These are phyloP conservation scores for Misgurnus anguillicaudatus DNA, from an alignment of 2,113 vertebrate genomes.

Conservation along the genomic window DNA sequence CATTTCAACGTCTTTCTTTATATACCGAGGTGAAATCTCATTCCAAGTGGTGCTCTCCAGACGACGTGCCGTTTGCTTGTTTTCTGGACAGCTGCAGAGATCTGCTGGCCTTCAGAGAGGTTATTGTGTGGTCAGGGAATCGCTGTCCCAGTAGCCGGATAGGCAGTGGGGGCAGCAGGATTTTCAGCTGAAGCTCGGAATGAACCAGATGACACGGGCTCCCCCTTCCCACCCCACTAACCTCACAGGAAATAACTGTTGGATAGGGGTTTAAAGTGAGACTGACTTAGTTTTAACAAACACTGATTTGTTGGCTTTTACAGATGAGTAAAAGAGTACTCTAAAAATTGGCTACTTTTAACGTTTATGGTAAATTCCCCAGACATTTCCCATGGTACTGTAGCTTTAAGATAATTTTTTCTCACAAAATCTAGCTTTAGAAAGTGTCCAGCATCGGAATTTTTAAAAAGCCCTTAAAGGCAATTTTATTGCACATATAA, in stretches of 20 bases:
- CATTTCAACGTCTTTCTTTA: neutral
- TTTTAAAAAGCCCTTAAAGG: too few species aligned
- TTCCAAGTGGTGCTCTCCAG: neutral
- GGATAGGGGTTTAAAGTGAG: constrained; percentile 19
- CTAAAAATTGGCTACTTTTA: neutral
- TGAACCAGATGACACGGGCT: constrained; percentile 14
- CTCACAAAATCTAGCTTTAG: too few species aligned
- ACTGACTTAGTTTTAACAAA: constrained; percentile 2
- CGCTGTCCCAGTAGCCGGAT: neutral
- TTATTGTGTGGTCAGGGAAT: constrained; percentile 29
- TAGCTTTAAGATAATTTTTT: too few species aligned
- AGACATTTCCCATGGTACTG: too few species aligned
- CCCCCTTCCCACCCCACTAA: neutral
- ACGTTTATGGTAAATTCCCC: too few species aligned
- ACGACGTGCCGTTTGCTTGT: neutral
- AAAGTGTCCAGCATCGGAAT: too few species aligned
- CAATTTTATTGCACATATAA: too few species aligned
- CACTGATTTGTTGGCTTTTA: neutral
- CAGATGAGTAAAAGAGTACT: neutral
- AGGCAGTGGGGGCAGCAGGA: constrained; percentile 2
- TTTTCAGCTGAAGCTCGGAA: neutral
- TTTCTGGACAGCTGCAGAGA: constrained; percentile 34
- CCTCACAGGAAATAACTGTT: constrained; percentile 29
- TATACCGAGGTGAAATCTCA: neutral
- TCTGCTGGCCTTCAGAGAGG: constrained; percentile 25